A percentile compares a stretch with the other conserved stretches of the same genome.
These are phyloP conservation scores for Ctenomys sociabilis DNA, from an alignment of 2,113 vertebrate species.

Conservation along the genomic window DNA sequence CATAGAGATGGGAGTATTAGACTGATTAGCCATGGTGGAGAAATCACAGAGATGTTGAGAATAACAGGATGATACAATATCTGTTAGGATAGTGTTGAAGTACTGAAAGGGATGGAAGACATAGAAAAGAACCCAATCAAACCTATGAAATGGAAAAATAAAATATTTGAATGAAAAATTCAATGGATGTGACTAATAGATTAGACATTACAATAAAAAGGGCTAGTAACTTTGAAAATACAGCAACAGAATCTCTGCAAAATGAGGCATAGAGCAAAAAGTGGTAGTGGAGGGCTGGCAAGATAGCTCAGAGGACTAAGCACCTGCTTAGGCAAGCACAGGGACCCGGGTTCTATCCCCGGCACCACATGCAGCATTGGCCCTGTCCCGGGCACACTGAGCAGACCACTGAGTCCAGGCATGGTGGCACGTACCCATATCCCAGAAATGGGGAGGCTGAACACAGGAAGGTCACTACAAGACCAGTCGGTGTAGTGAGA, in stretches of 20 bases:
- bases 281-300: neutral
- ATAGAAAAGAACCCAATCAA: neutral
- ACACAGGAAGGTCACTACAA: too few relatives aligned
- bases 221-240: neutral
- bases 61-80: neutral
- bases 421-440: too few relatives aligned
- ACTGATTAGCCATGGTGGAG: neutral
- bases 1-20: neutral
- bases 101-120: neutral
- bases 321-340: too few relatives aligned
- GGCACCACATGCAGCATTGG: too few relatives aligned
- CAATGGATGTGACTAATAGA: neutral
- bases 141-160: neutral
- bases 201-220: neutral
- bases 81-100: slow-evolving; percentile 9
- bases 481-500: too few relatives aligned
- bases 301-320: too few relatives aligned
- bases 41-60: neutral
- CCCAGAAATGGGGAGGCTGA: too few relatives aligned
- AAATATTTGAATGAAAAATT: neutral
- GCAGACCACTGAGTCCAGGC: too few relatives aligned
- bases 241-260: neutral
- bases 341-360: too few relatives aligned
- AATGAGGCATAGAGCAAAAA: neutral
- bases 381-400: too few relatives aligned